A percentile compares a stretch with the other conserved stretches of the same genome.
Conservation (phyloP, 2,888 invertebrate species). For the Diplolepis rosae region DNA sequence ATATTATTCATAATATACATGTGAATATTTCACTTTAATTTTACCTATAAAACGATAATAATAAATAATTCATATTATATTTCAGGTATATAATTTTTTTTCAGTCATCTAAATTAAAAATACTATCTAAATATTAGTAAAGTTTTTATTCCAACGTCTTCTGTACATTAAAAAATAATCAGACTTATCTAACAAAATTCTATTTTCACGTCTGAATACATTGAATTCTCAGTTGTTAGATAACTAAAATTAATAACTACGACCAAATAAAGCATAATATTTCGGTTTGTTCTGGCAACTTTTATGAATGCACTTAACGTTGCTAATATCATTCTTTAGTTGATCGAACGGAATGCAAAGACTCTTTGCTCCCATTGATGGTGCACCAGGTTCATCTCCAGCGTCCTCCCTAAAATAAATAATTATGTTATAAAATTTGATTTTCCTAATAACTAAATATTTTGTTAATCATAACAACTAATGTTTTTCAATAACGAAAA, state of each 20-base stretch:
- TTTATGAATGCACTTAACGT: slow-evolving; percentile 90
- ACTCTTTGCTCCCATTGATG: slow-evolving; percentile 98
- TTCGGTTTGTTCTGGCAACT: slow-evolving; percentile 86
- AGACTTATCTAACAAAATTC: not conserved
- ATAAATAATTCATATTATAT: too few relatives aligned
- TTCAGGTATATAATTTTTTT: too few relatives aligned
- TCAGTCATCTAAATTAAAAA: too few relatives aligned
- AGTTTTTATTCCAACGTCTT: not conserved
- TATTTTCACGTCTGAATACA: not conserved
- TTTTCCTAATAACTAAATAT: slow-evolving; percentile 2
- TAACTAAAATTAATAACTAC: slow-evolving; percentile 86
- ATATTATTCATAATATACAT: too few relatives aligned
- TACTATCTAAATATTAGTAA: not conserved
- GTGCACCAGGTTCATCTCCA: slow-evolving; percentile 84
- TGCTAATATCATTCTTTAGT: slow-evolving; percentile 75
- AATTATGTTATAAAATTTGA: slow-evolving; percentile 42
- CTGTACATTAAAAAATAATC: slow-evolving; percentile 4
- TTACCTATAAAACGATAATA: too few relatives aligned
- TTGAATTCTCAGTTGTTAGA: not conserved
- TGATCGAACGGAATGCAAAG: slow-evolving; percentile 98
- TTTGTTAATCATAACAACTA: slow-evolving; percentile 18
- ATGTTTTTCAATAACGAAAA: slow-evolving; percentile 38
- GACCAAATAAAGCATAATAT: slow-evolving; percentile 93
- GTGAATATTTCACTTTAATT: too few relatives aligned
- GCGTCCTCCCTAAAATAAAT: slow-evolving; percentile 78